Percentiles rank a stretch among this genome's conserved stretches.
Evolutionary conservation across 2,113 vertebrate species (phyloP).

Genomic region (Mormyrus lacerda): DNA sequence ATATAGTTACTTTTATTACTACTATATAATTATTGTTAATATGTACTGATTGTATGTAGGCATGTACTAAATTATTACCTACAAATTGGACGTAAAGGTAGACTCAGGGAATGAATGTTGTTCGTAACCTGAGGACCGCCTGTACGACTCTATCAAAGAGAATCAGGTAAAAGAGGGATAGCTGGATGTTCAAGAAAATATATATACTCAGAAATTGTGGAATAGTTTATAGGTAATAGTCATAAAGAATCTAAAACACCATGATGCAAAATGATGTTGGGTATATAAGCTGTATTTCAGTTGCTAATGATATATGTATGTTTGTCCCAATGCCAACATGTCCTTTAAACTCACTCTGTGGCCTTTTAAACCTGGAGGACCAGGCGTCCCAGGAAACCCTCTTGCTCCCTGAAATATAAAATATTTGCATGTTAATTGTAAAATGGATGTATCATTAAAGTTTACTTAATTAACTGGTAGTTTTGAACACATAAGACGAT

Average conservation of each 20-base stretch:
- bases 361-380: conserved; percentile 89
- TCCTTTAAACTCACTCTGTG: conserved; percentile 75
- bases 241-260: neutral
- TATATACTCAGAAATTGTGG: neutral
- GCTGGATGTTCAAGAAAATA: neutral
- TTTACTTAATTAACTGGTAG: neutral
- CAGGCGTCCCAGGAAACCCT: conserved; percentile 95
- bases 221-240: neutral
- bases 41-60: no score
- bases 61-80: neutral
- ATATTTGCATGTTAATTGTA: neutral
- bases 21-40: neutral
- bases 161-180: neutral
- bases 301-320: neutral
- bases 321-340: neutral
- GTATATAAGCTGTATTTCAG: neutral
- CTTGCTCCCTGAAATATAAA: conserved; percentile 70
- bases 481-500: neutral
- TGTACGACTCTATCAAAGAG: neutral
- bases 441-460: neutral
- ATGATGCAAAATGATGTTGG: neutral
- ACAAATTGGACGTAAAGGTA: neutral
- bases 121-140: neutral
- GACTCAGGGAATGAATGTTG: neutral
- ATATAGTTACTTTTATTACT: neutral